Evolutionary conservation across 2,113 vertebrate species (phyloP).

Genomic region (Alces alces): DNA sequence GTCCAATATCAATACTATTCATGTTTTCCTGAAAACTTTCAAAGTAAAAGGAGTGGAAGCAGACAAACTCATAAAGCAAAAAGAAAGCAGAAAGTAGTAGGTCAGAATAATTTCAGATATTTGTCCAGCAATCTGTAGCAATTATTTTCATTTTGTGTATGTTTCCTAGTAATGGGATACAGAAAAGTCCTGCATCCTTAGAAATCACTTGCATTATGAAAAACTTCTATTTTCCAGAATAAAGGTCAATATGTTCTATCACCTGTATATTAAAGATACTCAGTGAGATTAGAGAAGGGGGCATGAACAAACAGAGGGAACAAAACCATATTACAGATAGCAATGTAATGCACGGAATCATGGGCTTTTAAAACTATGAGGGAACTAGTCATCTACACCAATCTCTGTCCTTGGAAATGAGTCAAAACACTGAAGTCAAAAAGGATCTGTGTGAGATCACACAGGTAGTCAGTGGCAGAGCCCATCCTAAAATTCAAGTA

Average conservation of each 20-base stretch:
- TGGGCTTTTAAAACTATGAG: not conserved
- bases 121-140: not conserved
- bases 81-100: not conserved
- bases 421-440: not conserved
- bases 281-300: not conserved
- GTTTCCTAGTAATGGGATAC: not conserved
- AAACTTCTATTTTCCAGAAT: conserved; percentile 4
- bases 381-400: not conserved
- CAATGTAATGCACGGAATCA: not conserved
- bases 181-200: not conserved
- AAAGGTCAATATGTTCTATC: not conserved
- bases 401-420: not conserved
- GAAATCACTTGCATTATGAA: not conserved
- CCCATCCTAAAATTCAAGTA: not conserved
- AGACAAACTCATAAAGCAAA: not conserved
- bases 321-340: not conserved
- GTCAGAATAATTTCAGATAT: conserved; percentile 32
- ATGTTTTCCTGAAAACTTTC: not conserved
- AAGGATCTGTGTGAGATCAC: not conserved
- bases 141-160: not conserved
- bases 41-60: conserved; percentile 19
- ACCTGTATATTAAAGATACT: not conserved
- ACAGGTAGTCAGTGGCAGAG: not conserved
- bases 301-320: not conserved
- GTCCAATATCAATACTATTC: not conserved